A percentile compares a stretch with the other conserved stretches of the same genome.
Evolutionary conservation across 2,113 vertebrate genomes (phyloP).

Genomic region (Rhadina sibilatrix): DNA sequence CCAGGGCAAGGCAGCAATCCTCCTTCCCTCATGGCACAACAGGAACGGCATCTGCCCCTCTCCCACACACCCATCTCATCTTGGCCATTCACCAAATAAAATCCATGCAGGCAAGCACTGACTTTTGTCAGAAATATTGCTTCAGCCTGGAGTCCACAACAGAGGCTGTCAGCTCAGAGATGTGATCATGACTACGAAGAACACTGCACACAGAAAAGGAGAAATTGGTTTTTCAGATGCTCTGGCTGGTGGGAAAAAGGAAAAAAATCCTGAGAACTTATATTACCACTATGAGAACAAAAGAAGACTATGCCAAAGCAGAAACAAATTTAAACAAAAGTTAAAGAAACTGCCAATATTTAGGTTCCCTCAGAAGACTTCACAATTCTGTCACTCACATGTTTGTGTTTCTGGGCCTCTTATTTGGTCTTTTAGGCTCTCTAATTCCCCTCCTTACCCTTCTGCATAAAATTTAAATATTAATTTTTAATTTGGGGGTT

Average conservation of each 20-base stretch:
- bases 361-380: neutral
- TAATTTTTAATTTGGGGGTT: rapidly evolving
- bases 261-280: neutral
- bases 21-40: rapidly evolving
- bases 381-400: neutral
- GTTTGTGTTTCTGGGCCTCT: neutral
- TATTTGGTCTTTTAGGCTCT: neutral
- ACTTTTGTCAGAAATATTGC: neutral
- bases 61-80: neutral
- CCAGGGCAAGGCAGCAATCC: rapidly evolving
- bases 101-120: neutral
- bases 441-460: neutral
- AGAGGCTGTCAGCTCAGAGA: neutral
- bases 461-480: neutral
- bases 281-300: neutral
- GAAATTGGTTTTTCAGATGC: neutral
- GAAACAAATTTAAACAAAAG: neutral
- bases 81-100: neutral
- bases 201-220: neutral
- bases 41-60: neutral
- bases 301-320: neutral
- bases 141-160: neutral
- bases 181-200: rapidly evolving
- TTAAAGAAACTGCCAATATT: neutral
- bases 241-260: neutral